Conservation (phyloP, 2,888 invertebrate genomes). For the Mesopsocus fuscifrons region DNA sequence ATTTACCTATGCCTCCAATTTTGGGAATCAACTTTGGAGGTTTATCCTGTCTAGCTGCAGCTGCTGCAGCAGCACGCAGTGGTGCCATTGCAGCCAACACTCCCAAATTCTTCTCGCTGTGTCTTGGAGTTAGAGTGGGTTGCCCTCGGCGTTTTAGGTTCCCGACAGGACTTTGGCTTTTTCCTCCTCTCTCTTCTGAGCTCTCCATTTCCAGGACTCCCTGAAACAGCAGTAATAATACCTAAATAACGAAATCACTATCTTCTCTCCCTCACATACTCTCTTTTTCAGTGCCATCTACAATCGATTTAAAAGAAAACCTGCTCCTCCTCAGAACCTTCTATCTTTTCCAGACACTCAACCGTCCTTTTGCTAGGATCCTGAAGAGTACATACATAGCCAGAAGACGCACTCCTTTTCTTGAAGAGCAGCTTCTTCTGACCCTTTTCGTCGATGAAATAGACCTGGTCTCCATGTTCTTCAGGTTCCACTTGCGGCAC, state of each 20-base stretch:
- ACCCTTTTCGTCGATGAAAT: conserved; percentile 52
- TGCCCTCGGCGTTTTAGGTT: conserved; percentile 51
- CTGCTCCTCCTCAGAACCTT: neutral
- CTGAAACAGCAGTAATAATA: no score
- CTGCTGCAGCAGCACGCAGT: conserved; percentile 24
- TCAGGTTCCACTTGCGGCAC: conserved; percentile 18
- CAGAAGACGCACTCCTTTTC: conserved; percentile 69
- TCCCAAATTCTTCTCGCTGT: conserved; percentile 57
- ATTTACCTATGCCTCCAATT: conserved; percentile 48
- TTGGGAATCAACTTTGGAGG: conserved; percentile 27
- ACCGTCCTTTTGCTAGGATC: no score
- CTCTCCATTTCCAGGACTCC: conserved; percentile 64
- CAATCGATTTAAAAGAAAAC: conserved; percentile 12
- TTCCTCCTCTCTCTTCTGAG: conserved; percentile 48
- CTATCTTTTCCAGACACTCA: neutral
- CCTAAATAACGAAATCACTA: no score
- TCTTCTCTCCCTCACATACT: no score
- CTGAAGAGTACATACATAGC: no score
- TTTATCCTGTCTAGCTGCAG: conserved; percentile 16
- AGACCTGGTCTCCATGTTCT: conserved; percentile 23
- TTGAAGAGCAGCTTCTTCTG: conserved; percentile 69
- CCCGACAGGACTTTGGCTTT: conserved; percentile 60
- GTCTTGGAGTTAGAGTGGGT: conserved; percentile 61
- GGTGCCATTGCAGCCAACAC: conserved; percentile 20
- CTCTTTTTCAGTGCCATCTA: no score